Evolutionary conservation across 64 coral and sea anemone genomes (phyloP), one percentile per base, ranked within the genome.

Genomic region (Pachyseris speciosa): DNA sequence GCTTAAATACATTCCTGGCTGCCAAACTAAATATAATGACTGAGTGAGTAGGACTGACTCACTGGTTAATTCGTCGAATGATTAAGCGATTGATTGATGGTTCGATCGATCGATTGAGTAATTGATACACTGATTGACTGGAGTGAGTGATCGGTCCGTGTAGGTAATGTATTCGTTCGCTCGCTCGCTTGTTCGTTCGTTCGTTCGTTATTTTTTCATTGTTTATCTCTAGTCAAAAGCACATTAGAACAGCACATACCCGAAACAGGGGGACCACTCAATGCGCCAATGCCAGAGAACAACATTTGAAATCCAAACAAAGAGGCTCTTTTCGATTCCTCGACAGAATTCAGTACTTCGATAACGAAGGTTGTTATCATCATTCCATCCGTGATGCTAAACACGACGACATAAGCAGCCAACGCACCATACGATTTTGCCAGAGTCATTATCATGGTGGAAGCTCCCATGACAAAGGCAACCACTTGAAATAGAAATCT

Each of bases 361-460:
- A 80, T 61, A 19, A 80, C n/a, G 22, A 61, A 40, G 17, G 40
- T 42, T 67, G 48, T 49, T 16, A 86, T 28, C 61, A 86, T 69
- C 19, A 55, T 63, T 58, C 89, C 89, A 64, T 75, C 81, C 13
- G 43, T 20, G 12, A 73, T 10, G 48, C 88, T 49, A 37, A 75
- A 91, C 3, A 72, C 53, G 44, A 91, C 49, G 0, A 26, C 79
- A 84, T 39, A 91, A 0, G 37, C 37, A 25, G 84, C 48, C 37
- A 91, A 48, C 69, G 36, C 4, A 57, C 0, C 3, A 44, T 84
- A 91, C 5, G 25, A 41, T 12, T 33, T 84, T 37, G 80, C 89
- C 16, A 63, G 30, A 1, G 66, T 36, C 17, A 91, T 64, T 0
- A 64, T 4, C 53, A 91, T 64, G 2, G 70, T 34, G 1, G 89